phyloP scores from a whole-genome alignment of 30 jellyfish, hydroid and myxozoan genomes.

The Hydractinia echinata region DNA sequence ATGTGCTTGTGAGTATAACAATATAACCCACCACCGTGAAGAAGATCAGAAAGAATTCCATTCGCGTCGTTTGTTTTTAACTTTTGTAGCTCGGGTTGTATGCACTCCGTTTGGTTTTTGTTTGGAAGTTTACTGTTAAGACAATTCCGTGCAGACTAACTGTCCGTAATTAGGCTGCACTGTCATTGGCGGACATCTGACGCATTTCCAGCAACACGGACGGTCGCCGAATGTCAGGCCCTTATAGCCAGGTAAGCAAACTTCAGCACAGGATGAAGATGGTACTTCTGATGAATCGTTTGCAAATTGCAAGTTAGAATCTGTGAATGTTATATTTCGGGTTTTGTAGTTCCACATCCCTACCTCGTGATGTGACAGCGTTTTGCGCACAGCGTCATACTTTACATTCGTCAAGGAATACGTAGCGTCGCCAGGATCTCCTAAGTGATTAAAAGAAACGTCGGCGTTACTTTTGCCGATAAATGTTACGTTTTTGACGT shows the following conservation, averaged over 20 bases:
- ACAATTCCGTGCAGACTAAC: constrained; percentile 48
- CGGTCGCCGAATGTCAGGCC: constrained; percentile 60
- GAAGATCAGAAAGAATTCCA: constrained; percentile 44
- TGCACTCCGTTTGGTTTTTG: constrained; percentile 57
- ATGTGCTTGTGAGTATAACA: constrained; percentile 24
- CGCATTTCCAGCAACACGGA: constrained; percentile 97
- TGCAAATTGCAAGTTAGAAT: constrained; percentile 31
- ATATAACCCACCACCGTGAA: constrained; percentile 35
- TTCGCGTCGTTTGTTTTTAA: constrained; percentile 14
- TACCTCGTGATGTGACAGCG: constrained; percentile 27
- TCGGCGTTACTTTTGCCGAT: constrained; percentile 61
- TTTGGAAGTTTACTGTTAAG: constrained; percentile 50
- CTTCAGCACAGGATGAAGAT: constrained; percentile 75
- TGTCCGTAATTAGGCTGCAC: constrained; percentile 65
- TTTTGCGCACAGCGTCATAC: constrained; percentile 10
- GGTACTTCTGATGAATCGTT: constrained; percentile 64
- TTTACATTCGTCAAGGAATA: constrained; percentile 89
- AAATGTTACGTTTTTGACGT: constrained; percentile 58
- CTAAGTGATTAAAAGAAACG: constrained; percentile 60
- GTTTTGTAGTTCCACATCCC: constrained; percentile 75
- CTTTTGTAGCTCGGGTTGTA: constrained; percentile 44
- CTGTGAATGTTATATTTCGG: constrained; percentile 26
- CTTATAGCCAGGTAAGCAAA: constrained; percentile 67
- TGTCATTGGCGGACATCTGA: constrained; percentile 60
- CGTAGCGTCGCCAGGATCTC: constrained; percentile 93